Percentiles rank a stretch among this genome's conserved stretches.
phyloP scores from a whole-genome alignment of 2,888 invertebrate species.

The Acleris laterana region DNA sequence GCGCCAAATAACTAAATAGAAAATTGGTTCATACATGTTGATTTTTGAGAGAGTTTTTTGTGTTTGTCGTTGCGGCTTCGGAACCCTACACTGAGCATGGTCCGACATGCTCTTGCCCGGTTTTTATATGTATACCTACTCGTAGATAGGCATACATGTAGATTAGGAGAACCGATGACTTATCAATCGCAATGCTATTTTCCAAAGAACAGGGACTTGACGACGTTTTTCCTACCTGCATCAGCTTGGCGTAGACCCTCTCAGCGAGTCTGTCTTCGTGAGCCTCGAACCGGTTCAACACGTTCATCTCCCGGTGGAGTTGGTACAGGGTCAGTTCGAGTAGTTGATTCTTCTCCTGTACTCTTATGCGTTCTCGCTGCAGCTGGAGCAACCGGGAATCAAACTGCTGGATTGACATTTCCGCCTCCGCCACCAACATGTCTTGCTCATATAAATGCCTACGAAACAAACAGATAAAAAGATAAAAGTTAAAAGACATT shows the following conservation, averaged over 20 bases:
- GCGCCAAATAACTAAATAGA: no score
- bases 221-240: conserved; percentile 58
- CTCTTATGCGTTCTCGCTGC: conserved; percentile 82
- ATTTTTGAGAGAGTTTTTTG: no score
- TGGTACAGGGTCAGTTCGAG: conserved; percentile 87
- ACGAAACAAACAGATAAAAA: conserved; percentile 2
- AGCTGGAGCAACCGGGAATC: conserved; percentile 86
- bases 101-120: no score
- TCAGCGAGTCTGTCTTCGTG: conserved; percentile 87
- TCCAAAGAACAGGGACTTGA: neutral
- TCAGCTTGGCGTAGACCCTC: conserved; percentile 83
- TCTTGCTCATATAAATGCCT: conserved; percentile 87
- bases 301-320: conserved; percentile 89
- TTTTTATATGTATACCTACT: no score
- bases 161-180: no score
- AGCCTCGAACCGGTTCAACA: conserved; percentile 89
- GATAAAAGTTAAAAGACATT: no score
- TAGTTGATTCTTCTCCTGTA: conserved; percentile 81
- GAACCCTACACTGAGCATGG: no score
- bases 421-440: conserved; percentile 84
- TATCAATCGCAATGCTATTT: no score
- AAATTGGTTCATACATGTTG: no score
- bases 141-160: no score
- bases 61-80: no score
- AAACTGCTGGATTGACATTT: conserved; percentile 85